A percentile compares a stretch with the other conserved stretches of the same genome.
These are phyloP conservation scores for Stomorhina lunata DNA, from an alignment of 2,888 invertebrate genomes.

Conservation along the genomic window DNA sequence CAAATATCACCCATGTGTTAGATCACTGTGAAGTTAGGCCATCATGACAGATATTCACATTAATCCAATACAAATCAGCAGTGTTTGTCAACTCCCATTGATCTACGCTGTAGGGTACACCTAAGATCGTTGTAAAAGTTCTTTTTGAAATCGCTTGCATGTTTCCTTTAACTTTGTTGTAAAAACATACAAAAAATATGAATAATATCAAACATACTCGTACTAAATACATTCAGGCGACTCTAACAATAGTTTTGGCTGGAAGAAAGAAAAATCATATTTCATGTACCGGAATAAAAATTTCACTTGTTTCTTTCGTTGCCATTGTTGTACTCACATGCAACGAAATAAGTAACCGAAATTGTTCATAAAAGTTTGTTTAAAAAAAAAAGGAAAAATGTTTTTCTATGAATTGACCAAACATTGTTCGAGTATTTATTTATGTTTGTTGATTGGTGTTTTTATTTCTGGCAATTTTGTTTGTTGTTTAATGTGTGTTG, in stretches of 20 bases:
- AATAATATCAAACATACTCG: background rate
- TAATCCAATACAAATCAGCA: no score
- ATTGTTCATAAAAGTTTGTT: constrained; percentile 9
- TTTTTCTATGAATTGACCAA: constrained; percentile 42
- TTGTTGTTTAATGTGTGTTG: constrained; percentile 49
- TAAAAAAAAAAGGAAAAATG: background rate
- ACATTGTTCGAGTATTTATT: constrained; percentile 53
- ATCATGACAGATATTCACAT: no score
- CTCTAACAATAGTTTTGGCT: constrained; percentile 8
- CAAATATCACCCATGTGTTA: no score
- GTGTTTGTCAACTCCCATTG: no score
- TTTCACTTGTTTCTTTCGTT: constrained; percentile 55
- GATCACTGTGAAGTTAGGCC: no score
- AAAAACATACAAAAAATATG: background rate
- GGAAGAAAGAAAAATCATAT: constrained; percentile 46
- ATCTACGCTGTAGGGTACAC: background rate
- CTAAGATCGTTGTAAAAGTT: background rate
- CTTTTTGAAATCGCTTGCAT: constrained; percentile 2
- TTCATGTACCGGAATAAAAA: constrained; percentile 59
- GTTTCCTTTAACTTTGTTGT: constrained; percentile 21
- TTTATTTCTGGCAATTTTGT: constrained; percentile 26
- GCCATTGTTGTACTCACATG: constrained; percentile 6
- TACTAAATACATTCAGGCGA: background rate
- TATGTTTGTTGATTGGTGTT: constrained; percentile 43
- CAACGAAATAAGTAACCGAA: constrained; percentile 1